Percentiles rank a stretch among this genome's conserved stretches.
Evolutionary conservation across 2,888 invertebrate genomes (phyloP).

Genomic region (Mechanitis messenoides): DNA sequence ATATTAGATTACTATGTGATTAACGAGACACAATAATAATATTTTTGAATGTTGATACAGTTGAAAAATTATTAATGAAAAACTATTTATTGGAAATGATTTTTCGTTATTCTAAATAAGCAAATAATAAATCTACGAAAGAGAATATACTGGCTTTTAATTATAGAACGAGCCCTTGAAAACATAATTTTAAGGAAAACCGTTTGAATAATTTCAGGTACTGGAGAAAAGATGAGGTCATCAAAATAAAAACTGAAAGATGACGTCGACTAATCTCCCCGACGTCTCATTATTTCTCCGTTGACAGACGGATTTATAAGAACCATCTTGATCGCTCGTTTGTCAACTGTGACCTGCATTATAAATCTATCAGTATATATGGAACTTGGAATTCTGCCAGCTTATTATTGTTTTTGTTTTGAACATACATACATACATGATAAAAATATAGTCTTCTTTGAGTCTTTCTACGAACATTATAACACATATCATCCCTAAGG

Average conservation of each 20-base stretch:
- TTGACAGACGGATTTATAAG: constrained; percentile 57
- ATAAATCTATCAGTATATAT: constrained; percentile 35
- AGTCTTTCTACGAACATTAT: too few species aligned
- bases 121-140: neutral
- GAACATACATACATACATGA: constrained; percentile 9
- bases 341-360: constrained; percentile 29
- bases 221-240: constrained; percentile 17
- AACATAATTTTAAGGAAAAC: neutral
- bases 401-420: constrained; percentile 19
- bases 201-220: constrained; percentile 3
- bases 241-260: constrained; percentile 16
- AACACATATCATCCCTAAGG: too few species aligned
- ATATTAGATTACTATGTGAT: neutral
- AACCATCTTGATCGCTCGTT: constrained; percentile 31
- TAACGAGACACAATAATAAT: too few species aligned
- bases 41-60: too few species aligned
- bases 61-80: too few species aligned
- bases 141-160: neutral
- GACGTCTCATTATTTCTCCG: constrained; percentile 48
- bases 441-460: neutral
- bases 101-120: neutral
- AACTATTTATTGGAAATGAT: too few species aligned
- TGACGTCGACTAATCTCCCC: constrained; percentile 23
- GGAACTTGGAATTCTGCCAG: constrained; percentile 28
- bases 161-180: constrained; percentile 5